phyloP scores from a whole-genome alignment of 2,113 vertebrate species.

The Oenanthe melanoleuca region DNA sequence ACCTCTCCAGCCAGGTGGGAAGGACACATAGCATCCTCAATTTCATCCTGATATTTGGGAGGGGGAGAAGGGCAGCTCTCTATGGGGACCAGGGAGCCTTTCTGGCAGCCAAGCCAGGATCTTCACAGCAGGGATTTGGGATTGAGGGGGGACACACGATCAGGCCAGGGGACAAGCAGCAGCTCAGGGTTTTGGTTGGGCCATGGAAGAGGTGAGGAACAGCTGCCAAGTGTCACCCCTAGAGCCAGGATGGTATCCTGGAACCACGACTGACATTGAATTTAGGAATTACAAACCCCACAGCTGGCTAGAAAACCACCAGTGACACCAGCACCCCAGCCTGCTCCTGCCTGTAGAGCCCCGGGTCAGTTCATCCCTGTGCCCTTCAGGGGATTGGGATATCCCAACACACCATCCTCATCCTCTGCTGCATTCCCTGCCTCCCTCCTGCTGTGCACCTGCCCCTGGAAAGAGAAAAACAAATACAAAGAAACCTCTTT shows the following conservation, averaged over 20 bases:
- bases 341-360: neutral
- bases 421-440: neutral
- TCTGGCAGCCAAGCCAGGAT: neutral
- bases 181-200: neutral
- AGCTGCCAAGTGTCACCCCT: rapidly evolving
- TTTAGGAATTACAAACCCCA: neutral
- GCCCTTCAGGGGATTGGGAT: rapidly evolving
- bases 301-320: neutral
- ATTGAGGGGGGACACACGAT: neutral
- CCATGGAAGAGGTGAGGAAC: neutral
- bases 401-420: neutral
- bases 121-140: neutral
- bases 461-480: neutral
- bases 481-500: no score
- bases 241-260: neutral
- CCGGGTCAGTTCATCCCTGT: rapidly evolving
- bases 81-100: neutral
- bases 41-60: neutral
- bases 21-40: neutral
- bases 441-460: neutral
- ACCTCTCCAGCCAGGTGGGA: neutral
- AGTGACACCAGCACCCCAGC: neutral
- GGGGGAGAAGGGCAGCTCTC: neutral
- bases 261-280: rapidly evolving
- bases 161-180: neutral